Conservation (phyloP, 2,888 invertebrate genomes). For the Acleris emargana region DNA sequence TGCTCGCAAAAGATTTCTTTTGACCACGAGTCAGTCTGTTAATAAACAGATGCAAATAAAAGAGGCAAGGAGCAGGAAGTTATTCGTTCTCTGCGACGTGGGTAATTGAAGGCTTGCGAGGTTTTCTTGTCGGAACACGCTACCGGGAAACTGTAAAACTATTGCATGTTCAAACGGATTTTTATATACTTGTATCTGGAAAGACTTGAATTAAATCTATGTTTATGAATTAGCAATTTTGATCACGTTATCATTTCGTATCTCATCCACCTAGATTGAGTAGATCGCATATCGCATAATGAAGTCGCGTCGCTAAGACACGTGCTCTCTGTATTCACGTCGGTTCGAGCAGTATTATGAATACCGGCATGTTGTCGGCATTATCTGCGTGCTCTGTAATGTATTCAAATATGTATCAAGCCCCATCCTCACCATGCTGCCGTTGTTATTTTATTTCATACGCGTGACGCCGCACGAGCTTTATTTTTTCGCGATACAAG, state of each 20-base stretch:
- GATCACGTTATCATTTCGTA: slow-evolving; percentile 17
- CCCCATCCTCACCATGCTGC: slow-evolving; percentile 76
- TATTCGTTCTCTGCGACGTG: slow-evolving; percentile 45
- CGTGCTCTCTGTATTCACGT: slow-evolving; percentile 68
- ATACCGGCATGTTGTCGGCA: slow-evolving; percentile 74
- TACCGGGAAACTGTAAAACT: slow-evolving; percentile 46
- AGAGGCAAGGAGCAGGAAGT: slow-evolving; percentile 40
- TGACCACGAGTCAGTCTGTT: slow-evolving; percentile 2
- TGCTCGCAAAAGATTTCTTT: not conserved
- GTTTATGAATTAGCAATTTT: not conserved
- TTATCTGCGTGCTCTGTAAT: slow-evolving; percentile 80
- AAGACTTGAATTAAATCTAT: not conserved
- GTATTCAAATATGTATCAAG: slow-evolving; percentile 83
- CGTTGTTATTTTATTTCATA: slow-evolving; percentile 81
- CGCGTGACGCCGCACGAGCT: slow-evolving; percentile 74
- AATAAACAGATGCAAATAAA: slow-evolving; percentile 8
- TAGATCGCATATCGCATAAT: slow-evolving; percentile 30
- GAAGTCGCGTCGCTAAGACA: slow-evolving; percentile 30
- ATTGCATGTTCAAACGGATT: slow-evolving; percentile 48
- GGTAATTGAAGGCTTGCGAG: slow-evolving; percentile 50
- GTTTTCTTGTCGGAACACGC: slow-evolving; percentile 34
- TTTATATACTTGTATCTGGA: slow-evolving; percentile 41
- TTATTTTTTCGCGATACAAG: slow-evolving; percentile 71
- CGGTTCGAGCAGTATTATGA: slow-evolving; percentile 74
- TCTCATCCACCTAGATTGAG: slow-evolving; percentile 24